phyloP scores from a whole-genome alignment of 30 jellyfish, hydroid and myxozoan species.

The Pseudorhiza aurosa region DNA sequence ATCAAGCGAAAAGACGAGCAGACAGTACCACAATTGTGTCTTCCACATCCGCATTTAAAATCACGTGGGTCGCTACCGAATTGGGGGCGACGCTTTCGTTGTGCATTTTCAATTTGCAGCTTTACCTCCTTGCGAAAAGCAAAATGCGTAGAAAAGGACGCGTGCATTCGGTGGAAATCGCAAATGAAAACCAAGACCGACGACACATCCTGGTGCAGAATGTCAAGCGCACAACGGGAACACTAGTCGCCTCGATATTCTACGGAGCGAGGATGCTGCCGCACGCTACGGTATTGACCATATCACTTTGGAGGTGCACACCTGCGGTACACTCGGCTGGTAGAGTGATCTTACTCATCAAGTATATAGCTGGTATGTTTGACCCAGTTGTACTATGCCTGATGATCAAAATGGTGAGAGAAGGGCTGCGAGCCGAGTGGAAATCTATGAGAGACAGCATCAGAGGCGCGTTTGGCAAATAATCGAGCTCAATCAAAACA shows the following conservation, averaged over 20 bases:
- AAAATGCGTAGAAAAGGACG: neutral
- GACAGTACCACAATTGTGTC: neutral
- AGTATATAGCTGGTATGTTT: neutral
- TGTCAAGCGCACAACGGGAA: slow-evolving; percentile 15
- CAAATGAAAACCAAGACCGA: neutral
- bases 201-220: neutral
- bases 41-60: neutral
- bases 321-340: neutral
- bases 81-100: neutral
- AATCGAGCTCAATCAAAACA: too few species aligned
- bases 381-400: slow-evolving; percentile 4
- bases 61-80: neutral
- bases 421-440: slow-evolving; percentile 3
- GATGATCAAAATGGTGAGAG: slow-evolving; percentile 8
- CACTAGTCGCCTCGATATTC: neutral
- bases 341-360: neutral
- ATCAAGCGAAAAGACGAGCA: neutral
- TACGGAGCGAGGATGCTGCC: slow-evolving; percentile 7
- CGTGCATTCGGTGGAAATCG: neutral
- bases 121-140: neutral
- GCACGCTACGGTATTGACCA: neutral
- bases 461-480: neutral
- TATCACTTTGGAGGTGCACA: neutral
- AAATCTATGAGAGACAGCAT: neutral
- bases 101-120: neutral